A percentile compares a stretch with the other conserved stretches of the same genome.
phyloP scores from a whole-genome alignment of 1,140 invertebrate genomes.

The Temnothorax longispinosus region DNA sequence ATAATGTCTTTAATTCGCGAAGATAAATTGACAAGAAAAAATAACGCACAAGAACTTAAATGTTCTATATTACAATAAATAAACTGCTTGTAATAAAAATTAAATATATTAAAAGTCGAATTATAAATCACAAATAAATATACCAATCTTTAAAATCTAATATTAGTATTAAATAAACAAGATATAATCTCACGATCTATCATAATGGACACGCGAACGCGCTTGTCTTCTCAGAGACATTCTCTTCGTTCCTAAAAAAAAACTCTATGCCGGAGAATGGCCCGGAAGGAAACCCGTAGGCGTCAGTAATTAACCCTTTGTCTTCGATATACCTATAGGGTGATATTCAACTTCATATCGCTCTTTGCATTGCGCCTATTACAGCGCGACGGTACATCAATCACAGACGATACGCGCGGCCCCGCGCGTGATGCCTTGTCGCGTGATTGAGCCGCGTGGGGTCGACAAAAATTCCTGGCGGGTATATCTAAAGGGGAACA shows the following conservation, averaged over 20 bases:
- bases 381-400: conserved; percentile 34
- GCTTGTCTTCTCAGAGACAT: conserved; percentile 27
- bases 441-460: conserved; percentile 34
- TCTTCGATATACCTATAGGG: conserved; percentile 17
- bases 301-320: conserved; percentile 55
- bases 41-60: background rate
- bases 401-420: conserved; percentile 14
- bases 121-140: background rate
- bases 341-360: conserved; percentile 1
- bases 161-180: conserved; percentile 23
- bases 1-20: background rate
- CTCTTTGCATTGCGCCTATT: conserved; percentile 39
- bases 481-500: background rate
- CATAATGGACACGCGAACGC: conserved; percentile 13
- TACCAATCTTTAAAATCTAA: conserved; percentile 22
- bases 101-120: background rate
- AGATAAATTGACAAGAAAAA: background rate
- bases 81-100: background rate
- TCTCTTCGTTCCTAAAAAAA: conserved; percentile 8
- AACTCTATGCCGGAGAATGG: background rate
- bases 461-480: conserved; percentile 35
- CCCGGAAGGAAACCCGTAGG: conserved; percentile 29
- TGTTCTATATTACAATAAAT: background rate
- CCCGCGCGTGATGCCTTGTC: conserved; percentile 27
- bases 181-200: background rate